Base-by-base conservation (phyloP, 2,888 invertebrate species). In the Resseliella maxima region DNA sequence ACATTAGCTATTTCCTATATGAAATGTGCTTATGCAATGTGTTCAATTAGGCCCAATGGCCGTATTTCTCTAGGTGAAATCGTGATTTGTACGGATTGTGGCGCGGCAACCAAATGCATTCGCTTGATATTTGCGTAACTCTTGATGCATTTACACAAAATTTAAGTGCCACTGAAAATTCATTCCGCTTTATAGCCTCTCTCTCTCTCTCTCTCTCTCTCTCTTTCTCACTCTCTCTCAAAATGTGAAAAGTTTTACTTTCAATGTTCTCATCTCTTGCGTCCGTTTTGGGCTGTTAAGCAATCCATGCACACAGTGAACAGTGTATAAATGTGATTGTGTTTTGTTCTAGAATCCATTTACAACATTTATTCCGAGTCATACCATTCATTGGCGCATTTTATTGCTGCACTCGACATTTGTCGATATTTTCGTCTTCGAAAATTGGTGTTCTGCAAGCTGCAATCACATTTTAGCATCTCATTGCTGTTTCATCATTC, bases 111-210 rank as follows among this genome's bases (percentile, higher is more conserved):
- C 18, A 35, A 72, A 72, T 72, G 8, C 59, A 24, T 27, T 59
- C n/a, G 31, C 72, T 72, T 72, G 35, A 31, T 72, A 31, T 72
- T 72, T 72, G 27, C 72, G 72, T 31, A 72, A 72, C 72, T 72
- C n/a, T 31, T n/a, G 59, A 59, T 59, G n/a, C 59, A 59, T n/a
- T 24, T 24, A 8, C 18, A 50, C 18, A 59, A 6, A 24, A 8
- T 59, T 59, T 12, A 59, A 72, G 31, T 15, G 31, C 72, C 31
- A 21, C 15, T 31, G 31, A 31, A 72, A 72, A 72, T n/a, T 15
- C 72, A 72, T 72, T 72, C 72, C 2, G 15, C 3, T 72, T 72
- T 72, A 72, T 15, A 18, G 72, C 15, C 72, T 10, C 2, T 50
- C 27, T 15, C 12, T 31, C 31, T 0, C 15, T 31, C 72, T 10